Evolutionary conservation across 1,140 invertebrate genomes (phyloP), one percentile per base, ranked within the genome.

Genomic region (Drosophila dunni): DNA sequence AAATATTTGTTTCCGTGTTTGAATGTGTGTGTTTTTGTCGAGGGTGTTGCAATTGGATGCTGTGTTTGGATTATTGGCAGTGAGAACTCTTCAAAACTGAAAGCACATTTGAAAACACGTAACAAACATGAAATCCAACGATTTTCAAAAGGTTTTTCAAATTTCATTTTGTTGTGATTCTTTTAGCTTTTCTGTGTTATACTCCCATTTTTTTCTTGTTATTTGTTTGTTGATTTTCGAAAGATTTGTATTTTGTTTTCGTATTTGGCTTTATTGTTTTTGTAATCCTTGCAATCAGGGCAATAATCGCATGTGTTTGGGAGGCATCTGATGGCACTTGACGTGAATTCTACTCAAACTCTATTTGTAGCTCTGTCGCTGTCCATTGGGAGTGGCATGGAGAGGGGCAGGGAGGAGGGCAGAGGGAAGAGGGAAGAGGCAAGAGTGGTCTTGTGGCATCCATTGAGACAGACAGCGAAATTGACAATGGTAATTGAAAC

Each of bases 401-500:
- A 40, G 10, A 29, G 24, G 24, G 24, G 24, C 17, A 20, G 17
- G 17, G n/a, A n/a, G n/a, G n/a, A n/a, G 38, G 0, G 38, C 7
- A 11, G 10, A 40, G 8, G 7, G 2, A 9, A 11, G 38, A 3
- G 38, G 9, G 38, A 9, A 4, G 10, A 40, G 2, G 9, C 1
- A 11, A 11, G 38, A 10, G 11, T 7, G 3, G 33, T 38, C 13
- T 33, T 46, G 34, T 45, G 46, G 36, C 36, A 54, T 29, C 17
- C 24, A 54, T 33, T 36, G 51, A 38, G n/a, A 24, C 40, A 42
- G 61, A 61, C 62, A 60, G 20, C 51, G 48, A 67, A 75, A 85
- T 85, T 85, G 82, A 85, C 82, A 85, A 85, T 82, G 79, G 82
- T 79, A 86, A 86, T 83, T 83, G 81, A 83, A 84, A 80, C 73